Conservation (phyloP, 2,113 vertebrate genomes). For the Calypte anna region DNA sequence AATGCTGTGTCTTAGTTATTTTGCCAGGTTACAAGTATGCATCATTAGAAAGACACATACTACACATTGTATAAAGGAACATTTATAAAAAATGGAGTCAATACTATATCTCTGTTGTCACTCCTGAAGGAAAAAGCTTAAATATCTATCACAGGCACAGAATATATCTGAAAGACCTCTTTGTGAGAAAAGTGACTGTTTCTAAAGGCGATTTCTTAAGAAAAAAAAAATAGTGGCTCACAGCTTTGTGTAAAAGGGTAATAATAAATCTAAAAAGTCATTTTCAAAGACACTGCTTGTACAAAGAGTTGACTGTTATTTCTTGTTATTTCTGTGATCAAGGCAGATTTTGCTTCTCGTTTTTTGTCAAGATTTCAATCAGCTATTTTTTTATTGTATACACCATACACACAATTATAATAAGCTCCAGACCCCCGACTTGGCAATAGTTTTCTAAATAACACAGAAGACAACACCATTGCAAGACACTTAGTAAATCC, state of each 20-base stretch:
- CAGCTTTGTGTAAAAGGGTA: neutral
- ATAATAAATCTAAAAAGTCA: neutral
- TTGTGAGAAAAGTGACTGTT: constrained; percentile 6
- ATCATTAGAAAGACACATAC: neutral
- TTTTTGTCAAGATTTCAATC: constrained; percentile 52
- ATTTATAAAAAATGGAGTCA: neutral
- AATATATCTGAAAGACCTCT: constrained; percentile 6
- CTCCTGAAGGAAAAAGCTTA: neutral
- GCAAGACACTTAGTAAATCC: neutral
- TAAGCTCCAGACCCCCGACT: constrained; percentile 55
- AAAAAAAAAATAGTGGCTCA: neutral
- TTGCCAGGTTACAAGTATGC: neutral
- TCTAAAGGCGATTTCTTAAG: neutral
- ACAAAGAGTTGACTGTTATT: constrained; percentile 28
- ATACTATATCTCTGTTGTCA: neutral
- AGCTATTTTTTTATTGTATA: constrained; percentile 28
- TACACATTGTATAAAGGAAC: neutral
- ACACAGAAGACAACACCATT: constrained; percentile 18
- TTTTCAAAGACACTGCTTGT: neutral
- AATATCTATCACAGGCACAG: neutral
- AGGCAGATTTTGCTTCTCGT: constrained; percentile 53
- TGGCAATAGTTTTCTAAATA: constrained; percentile 63
- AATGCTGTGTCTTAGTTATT: neutral
- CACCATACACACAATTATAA: constrained; percentile 52
- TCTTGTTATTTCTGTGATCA: constrained; percentile 16